These are phyloP conservation scores for Arctopsyche grandis DNA, from an alignment of 1,140 invertebrate genomes.

Conservation along the genomic window DNA sequence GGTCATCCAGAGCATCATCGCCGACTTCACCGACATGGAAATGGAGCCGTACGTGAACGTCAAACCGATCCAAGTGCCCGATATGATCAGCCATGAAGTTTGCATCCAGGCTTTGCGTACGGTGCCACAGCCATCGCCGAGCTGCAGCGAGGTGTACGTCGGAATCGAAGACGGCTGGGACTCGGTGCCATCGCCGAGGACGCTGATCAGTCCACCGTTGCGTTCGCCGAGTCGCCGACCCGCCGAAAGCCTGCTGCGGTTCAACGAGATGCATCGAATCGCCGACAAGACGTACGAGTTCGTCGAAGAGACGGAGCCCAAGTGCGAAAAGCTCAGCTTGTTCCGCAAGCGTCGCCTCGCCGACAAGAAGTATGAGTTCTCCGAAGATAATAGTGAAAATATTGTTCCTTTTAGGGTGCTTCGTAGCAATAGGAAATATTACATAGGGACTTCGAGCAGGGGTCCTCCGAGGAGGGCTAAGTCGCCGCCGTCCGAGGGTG, in stretches of 20 bases:
- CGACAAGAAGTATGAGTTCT: slow-evolving; percentile 93
- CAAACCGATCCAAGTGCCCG: slow-evolving; percentile 61
- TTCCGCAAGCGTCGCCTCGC: slow-evolving; percentile 84
- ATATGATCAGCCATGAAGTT: slow-evolving; percentile 64
- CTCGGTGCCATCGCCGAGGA: slow-evolving; percentile 64
- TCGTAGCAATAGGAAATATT: slow-evolving; percentile 66
- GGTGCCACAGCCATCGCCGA: slow-evolving; percentile 38
- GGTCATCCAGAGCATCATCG: slow-evolving; percentile 64
- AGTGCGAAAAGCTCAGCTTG: slow-evolving; percentile 83
- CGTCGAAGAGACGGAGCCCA: slow-evolving; percentile 80
- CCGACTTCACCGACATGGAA: slow-evolving; percentile 65
- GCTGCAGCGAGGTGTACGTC: slow-evolving; percentile 64
- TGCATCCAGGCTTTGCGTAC: slow-evolving; percentile 61
- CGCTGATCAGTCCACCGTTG: slow-evolving; percentile 63
- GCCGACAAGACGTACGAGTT: slow-evolving; percentile 87
- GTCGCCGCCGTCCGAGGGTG: slow-evolving; percentile 62
- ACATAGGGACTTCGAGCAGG: slow-evolving; percentile 61
- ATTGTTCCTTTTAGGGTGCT: slow-evolving; percentile 78
- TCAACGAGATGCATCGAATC: slow-evolving; percentile 68
- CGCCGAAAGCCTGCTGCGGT: slow-evolving; percentile 64
- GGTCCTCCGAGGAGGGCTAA: slow-evolving; percentile 58
- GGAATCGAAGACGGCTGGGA: slow-evolving; percentile 65
- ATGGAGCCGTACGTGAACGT: slow-evolving; percentile 62
- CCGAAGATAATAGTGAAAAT: slow-evolving; percentile 86
- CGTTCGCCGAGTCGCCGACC: slow-evolving; percentile 62